Evolutionary conservation across 2,888 invertebrate genomes (phyloP).

Genomic region (Linnaemya vulpina): DNA sequence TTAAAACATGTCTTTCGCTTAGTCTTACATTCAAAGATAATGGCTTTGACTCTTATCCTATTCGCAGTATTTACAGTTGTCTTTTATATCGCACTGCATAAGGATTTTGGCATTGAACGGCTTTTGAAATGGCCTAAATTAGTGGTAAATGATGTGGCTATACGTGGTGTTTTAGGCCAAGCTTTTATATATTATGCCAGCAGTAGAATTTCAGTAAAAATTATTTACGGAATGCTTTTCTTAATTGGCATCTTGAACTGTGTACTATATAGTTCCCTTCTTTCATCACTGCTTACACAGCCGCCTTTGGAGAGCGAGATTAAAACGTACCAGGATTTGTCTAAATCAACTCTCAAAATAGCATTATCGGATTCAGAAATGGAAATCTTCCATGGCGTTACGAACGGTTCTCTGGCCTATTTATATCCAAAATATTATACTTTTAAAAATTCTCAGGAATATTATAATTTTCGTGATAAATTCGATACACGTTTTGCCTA

Average conservation of each 20-base stretch:
- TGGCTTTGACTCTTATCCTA: conserved; percentile 31
- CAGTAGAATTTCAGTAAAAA: neutral
- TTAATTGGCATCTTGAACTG: conserved; percentile 46
- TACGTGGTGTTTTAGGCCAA: conserved; percentile 65
- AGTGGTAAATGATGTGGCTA: conserved; percentile 57
- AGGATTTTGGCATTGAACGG: neutral
- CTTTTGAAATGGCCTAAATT: conserved; percentile 35
- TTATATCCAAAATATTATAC: conserved; percentile 24
- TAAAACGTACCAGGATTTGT: conserved; percentile 47
- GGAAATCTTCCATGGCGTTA: conserved; percentile 11
- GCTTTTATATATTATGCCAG: neutral
- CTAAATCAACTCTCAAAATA: conserved; percentile 31
- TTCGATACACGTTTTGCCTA: conserved; percentile 52
- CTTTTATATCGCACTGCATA: conserved; percentile 3
- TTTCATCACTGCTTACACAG: conserved; percentile 51
- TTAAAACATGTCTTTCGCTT: conserved; percentile 40
- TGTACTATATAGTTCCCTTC: conserved; percentile 26
- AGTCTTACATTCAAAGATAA: conserved; percentile 33
- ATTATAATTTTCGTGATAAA: conserved; percentile 25
- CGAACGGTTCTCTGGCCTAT: conserved; percentile 11
- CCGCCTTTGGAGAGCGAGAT: conserved; percentile 32
- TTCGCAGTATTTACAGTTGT: conserved; percentile 29
- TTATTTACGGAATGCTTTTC: conserved; percentile 43
- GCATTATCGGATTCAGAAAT: conserved; percentile 30
- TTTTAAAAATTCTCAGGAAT: neutral